These are phyloP conservation scores for Drosophila baimaii DNA, from an alignment of 1,140 invertebrate genomes.

Conservation along the genomic window DNA sequence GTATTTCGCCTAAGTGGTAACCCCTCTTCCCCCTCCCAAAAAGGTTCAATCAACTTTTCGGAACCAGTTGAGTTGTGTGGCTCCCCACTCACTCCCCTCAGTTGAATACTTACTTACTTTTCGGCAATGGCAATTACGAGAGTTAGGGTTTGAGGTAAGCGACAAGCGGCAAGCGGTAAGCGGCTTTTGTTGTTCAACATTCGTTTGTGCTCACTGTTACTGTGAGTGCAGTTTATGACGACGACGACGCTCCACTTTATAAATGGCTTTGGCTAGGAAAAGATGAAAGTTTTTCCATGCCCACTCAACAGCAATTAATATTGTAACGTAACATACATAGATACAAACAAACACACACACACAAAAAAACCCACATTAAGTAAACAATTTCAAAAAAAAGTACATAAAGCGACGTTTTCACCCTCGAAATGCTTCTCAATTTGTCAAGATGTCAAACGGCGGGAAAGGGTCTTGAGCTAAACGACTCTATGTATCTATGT, in stretches of 20 bases:
- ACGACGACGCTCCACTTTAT: conserved; percentile 39
- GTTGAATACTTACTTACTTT: conserved; percentile 34
- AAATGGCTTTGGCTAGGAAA: conserved; percentile 31
- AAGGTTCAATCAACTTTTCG: conserved; percentile 72
- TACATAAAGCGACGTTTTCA: neutral
- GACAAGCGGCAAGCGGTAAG: conserved; percentile 21
- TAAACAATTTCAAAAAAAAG: conserved; percentile 26
- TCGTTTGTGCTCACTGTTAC: conserved; percentile 21
- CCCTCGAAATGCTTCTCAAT: conserved; percentile 4
- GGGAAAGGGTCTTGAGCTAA: neutral
- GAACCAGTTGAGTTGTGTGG: conserved; percentile 54
- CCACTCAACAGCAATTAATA: conserved; percentile 39
- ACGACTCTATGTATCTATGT: neutral
- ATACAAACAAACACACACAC: neutral
- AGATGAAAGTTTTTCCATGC: conserved; percentile 48
- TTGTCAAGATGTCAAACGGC: conserved; percentile 27
- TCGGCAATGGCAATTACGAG: conserved; percentile 72
- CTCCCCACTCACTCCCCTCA: neutral
- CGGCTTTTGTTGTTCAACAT: conserved; percentile 63
- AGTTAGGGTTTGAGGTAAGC: conserved; percentile 33
- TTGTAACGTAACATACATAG: conserved; percentile 40
- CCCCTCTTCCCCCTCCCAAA: neutral
- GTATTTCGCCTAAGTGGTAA: conserved; percentile 5
- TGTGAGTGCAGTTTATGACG: conserved; percentile 31
- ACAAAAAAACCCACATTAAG: conserved; percentile 19